Conservation (phyloP, 2,797 vertebrate species). For the Silurus lanzhouensis region DNA sequence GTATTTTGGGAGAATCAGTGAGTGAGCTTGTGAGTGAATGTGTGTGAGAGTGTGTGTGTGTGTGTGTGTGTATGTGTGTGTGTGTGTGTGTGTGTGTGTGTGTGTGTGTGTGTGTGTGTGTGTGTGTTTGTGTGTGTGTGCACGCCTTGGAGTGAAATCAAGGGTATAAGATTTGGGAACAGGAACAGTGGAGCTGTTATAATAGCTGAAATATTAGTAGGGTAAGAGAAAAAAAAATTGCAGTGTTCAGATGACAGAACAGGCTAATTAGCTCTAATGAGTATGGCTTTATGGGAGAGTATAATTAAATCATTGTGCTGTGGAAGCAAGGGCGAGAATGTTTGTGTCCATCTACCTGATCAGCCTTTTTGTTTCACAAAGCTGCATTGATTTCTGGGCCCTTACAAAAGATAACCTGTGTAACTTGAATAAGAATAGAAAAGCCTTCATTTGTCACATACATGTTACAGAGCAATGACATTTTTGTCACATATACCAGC, state of each 20-base stretch:
- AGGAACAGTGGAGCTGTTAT: conserved; percentile 11
- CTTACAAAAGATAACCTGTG: not conserved
- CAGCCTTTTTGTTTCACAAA: conserved; percentile 37
- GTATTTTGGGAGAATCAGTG: conserved; percentile 30
- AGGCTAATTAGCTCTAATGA: conserved; percentile 77
- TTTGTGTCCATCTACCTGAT: conserved; percentile 23
- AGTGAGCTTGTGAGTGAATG: conserved; percentile 9
- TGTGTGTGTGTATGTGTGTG: not conserved
- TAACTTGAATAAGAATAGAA: not conserved
- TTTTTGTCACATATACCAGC: not conserved
- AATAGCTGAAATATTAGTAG: conserved; percentile 37
- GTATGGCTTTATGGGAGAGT: conserved; percentile 66
- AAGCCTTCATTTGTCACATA: not conserved
- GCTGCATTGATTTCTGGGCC: not conserved
- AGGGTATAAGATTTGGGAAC: conserved; percentile 20
- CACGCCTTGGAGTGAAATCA: conserved; percentile 9
- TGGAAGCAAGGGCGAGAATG: not conserved
- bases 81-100: conserved; percentile 4
- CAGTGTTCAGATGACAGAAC: conserved; percentile 69
- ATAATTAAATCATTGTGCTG: conserved; percentile 42
- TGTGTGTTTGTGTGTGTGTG: conserved; percentile 16
- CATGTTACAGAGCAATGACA: not conserved
- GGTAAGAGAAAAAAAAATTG: conserved; percentile 8
- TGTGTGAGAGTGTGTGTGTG: conserved; percentile 20
- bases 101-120: conserved; percentile 18